phyloP scores from a whole-genome alignment of 2,113 vertebrate species.

The Meles meles region DNA sequence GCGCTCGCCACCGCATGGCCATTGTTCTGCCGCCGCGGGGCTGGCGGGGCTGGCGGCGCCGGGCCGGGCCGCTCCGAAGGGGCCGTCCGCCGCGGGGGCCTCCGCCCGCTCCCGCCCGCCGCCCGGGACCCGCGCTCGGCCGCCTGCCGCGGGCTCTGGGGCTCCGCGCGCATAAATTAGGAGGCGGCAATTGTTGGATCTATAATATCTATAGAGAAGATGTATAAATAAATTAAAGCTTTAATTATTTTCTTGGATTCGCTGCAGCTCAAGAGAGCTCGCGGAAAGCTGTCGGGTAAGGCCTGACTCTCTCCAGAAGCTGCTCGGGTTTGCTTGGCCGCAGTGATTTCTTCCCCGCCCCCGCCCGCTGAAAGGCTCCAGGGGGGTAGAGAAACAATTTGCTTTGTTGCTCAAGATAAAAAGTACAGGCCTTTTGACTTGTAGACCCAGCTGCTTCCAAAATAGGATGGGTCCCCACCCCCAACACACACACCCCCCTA shows the following conservation, averaged over 20 bases:
- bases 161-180: not conserved
- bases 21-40: not conserved
- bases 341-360: not conserved
- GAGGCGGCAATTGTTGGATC: not conserved
- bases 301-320: not conserved
- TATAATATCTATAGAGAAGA: not conserved
- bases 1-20: not conserved
- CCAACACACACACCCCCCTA: not conserved
- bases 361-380: not conserved
- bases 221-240: constrained; percentile 54
- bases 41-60: not conserved
- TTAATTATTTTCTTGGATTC: constrained; percentile 65
- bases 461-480: not conserved
- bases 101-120: not conserved
- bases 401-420: constrained; percentile 61
- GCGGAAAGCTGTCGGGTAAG: not conserved
- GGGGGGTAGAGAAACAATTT: constrained; percentile 43
- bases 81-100: not conserved
- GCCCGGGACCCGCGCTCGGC: not conserved
- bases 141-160: not conserved
- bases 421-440: constrained; percentile 43
- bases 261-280: constrained; percentile 30
- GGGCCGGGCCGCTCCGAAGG: not conserved
- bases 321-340: not conserved
- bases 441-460: constrained; percentile 25